Evolutionary conservation across 2,888 invertebrate species (phyloP), one percentile per base, ranked within the genome.

Genomic region (Diadromus collaris): DNA sequence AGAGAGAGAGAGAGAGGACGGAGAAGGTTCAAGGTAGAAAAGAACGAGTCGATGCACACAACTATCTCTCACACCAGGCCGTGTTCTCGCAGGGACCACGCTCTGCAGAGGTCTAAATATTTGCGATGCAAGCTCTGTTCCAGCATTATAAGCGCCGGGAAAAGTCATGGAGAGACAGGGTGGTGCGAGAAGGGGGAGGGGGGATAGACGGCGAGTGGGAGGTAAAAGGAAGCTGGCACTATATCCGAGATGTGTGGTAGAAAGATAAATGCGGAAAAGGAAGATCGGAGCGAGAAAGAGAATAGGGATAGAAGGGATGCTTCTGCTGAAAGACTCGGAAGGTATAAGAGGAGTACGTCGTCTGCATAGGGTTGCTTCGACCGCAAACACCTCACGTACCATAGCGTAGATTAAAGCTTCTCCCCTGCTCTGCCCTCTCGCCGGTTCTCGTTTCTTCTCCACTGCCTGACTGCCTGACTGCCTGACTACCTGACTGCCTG

Each of bases 301-400:
- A 46, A 46, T 63, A 34, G 60, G 61, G 44, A 81, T 41, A 69
- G 61, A 64, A 69, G 71, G 60, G 56, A 34, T 51, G 68, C 58
- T 34, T 67, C 54, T 38, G 44, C 61, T 60, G 21, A 63, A 72
- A 64, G 71, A 48, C 76, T 76, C 5, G 58, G 48, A 72, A 64
- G 71, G 71, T 76, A 44, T 58, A 61, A 56, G 60, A 67, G 61
- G 80, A 54, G 71, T 73, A 73, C 48, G 77, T 83, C 76, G 83
- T 86, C 86, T 85, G 84, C 87, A 86, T 86, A 83, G 81, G 82
- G 80, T 75, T 76, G 44, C 83, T 72, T 79, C 81, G 81, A 84
- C 85, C 85, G 87, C 88, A 88, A 87, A 87, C 87, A 86, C 85
- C 87, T 88, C 88, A 87, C 88, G 86, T 86, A 87, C 83, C 86